These are phyloP conservation scores for Dicycla oo DNA, from an alignment of 2,888 invertebrate species.

Conservation along the genomic window DNA sequence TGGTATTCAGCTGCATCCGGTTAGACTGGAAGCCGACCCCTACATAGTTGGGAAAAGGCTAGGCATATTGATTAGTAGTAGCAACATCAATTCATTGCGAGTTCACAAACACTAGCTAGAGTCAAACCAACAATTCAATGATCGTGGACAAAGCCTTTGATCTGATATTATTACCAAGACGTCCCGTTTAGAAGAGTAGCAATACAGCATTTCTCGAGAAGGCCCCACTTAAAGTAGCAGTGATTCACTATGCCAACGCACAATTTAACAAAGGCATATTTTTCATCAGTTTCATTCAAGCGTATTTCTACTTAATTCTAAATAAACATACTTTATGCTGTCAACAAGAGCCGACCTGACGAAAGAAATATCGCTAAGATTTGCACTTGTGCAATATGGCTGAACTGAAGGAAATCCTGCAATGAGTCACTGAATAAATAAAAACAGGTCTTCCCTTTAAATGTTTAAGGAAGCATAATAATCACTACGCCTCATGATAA, in stretches of 20 bases:
- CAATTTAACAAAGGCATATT: not conserved
- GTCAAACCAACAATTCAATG: not conserved
- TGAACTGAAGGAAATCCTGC: conserved; percentile 13
- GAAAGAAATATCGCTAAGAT: conserved; percentile 7
- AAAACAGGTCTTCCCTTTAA: conserved; percentile 15
- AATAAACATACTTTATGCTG: conserved; percentile 7
- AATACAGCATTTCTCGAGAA: conserved; percentile 2
- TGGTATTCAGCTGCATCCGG: no score
- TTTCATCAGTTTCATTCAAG: conserved; percentile 17
- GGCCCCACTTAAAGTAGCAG: not conserved
- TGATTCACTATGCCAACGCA: conserved; percentile 21
- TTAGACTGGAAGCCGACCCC: no score
- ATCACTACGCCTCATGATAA: no score
- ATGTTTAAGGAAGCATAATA: conserved; percentile 8
- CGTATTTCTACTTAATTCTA: conserved; percentile 2
- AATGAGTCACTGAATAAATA: conserved; percentile 45
- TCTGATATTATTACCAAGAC: not conserved
- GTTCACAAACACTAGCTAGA: not conserved
- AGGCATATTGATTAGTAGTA: no score
- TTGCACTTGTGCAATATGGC: conserved; percentile 10
- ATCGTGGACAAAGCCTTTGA: not conserved
- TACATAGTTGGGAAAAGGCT: no score
- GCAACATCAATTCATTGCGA: not conserved
- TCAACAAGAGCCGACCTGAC: conserved; percentile 11
- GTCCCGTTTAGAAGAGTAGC: not conserved